These are phyloP conservation scores for Ciconia boyciana DNA, from an alignment of 2,113 vertebrate genomes.

Conservation along the genomic window DNA sequence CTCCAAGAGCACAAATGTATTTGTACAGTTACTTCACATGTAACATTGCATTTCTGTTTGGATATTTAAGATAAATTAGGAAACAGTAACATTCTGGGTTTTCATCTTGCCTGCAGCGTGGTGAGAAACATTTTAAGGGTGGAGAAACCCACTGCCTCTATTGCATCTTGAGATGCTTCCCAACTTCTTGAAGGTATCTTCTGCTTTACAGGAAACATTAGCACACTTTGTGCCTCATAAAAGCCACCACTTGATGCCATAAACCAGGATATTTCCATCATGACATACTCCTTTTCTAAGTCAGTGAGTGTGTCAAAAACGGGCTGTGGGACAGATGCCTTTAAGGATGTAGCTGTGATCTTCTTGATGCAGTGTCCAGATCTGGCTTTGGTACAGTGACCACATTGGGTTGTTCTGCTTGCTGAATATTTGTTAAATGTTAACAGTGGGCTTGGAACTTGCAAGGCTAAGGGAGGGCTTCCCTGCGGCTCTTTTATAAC, in stretches of 20 bases:
- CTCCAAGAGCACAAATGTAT: accelerated
- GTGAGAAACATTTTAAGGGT: neutral
- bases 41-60: neutral
- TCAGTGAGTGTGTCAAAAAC: neutral
- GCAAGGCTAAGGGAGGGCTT: neutral
- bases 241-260: neutral
- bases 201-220: neutral
- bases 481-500: neutral
- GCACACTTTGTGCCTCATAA: neutral
- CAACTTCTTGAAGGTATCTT: neutral
- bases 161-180: neutral
- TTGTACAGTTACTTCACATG: neutral
- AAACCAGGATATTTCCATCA: neutral
- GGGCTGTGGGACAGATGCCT: neutral
- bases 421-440: constrained; percentile 28
- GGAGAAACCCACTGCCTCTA: neutral
- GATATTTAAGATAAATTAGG: neutral
- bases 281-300: neutral
- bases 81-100: neutral
- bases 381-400: neutral
- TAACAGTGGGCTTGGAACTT: constrained; percentile 12
- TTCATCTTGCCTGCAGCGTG: neutral
- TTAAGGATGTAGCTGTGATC: neutral
- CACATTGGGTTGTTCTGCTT: neutral
- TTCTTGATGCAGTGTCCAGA: neutral